Base-by-base conservation (phyloP, 2,113 vertebrate species). In the Eulemur macaco region DNA sequence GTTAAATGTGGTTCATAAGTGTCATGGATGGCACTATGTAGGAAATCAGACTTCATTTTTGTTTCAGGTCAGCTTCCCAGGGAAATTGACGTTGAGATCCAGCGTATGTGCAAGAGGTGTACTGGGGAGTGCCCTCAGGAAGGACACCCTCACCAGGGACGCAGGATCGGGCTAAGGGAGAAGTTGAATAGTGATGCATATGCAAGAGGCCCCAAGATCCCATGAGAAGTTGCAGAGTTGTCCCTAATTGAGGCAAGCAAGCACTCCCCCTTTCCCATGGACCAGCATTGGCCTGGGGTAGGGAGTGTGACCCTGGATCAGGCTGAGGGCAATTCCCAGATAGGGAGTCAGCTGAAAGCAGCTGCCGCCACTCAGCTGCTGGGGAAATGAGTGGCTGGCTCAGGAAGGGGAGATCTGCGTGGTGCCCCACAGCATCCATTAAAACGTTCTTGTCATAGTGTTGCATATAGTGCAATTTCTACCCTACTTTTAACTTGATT, bases 201-300 rank as follows among this genome's bases (percentile, higher is more conserved):
- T 58, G 23, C 9, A n/a, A 25, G 37, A 78, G 34, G 34, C 3
- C 54, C 76, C 15, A 18, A 5, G 34, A 45, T 34, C 52, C 39
- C 42, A 15, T 25, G n/a, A 73, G 45, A 54, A 37, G 18, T 27
- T 20, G 81, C 73, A 73, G 66, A 78, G 42, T 71, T 54, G 27
- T 37, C 39, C 52, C 77, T 86, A 2, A 47, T 2, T 64, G 69
- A 85, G 13, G 27, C 60, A 27, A 71, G 12, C 4, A 0, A 71
- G 12, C 4, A 0, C 3, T 5, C 4, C 4, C 2, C 12, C 8
- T 64, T 76, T 39, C 3, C 31, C 12, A 8, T 12, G 3, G 52
- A 60, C 47, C 8, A 45, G 1, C 13, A 7, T 6, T 63, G 23
- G 42, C 47, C 12, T 10, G 14, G 47, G 11, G 13, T 4, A 14